Evolutionary conservation across 2,113 vertebrate genomes (phyloP).

Genomic region (Eptatretus burgeri): DNA sequence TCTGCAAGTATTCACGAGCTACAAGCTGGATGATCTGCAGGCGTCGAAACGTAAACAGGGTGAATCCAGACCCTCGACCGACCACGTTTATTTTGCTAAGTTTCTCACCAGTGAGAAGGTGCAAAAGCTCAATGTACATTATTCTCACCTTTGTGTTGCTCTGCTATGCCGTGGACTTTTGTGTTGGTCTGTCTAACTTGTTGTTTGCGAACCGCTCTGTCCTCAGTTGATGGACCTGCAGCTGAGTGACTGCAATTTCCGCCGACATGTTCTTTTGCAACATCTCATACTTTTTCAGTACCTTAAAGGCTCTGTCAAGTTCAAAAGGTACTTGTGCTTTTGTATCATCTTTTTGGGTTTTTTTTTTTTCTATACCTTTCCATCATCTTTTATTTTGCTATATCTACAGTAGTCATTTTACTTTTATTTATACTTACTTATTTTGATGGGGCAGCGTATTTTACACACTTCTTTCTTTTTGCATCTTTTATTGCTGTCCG

Average conservation of each 20-base stretch:
- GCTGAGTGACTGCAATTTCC: conserved; percentile 85
- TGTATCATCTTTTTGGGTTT: no score
- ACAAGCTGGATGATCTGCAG: conserved; percentile 80
- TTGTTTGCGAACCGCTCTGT: not conserved
- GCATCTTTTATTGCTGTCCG: no score
- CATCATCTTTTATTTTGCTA: no score
- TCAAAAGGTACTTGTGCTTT: conserved; percentile 44
- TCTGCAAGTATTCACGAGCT: conserved; percentile 85
- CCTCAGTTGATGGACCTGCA: conserved; percentile 81
- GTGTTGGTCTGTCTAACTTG: not conserved
- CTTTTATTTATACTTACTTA: no score
- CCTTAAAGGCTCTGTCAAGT: conserved; percentile 86
- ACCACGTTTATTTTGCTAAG: conserved; percentile 90
- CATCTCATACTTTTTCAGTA: conserved; percentile 96
- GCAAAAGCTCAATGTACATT: conserved; percentile 1
- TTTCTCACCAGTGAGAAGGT: conserved; percentile 98
- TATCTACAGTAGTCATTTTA: no score
- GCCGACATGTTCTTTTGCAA: conserved; percentile 74
- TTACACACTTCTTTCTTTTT: no score
- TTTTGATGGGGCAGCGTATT: no score
- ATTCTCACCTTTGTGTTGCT: no score
- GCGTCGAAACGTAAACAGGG: conserved; percentile 73
- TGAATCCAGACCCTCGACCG: conserved; percentile 24
- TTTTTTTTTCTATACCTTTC: no score
- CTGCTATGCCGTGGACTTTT: no score